phyloP scores from a whole-genome alignment of 2,888 invertebrate species.

The Rambutsinella grinnellia region DNA sequence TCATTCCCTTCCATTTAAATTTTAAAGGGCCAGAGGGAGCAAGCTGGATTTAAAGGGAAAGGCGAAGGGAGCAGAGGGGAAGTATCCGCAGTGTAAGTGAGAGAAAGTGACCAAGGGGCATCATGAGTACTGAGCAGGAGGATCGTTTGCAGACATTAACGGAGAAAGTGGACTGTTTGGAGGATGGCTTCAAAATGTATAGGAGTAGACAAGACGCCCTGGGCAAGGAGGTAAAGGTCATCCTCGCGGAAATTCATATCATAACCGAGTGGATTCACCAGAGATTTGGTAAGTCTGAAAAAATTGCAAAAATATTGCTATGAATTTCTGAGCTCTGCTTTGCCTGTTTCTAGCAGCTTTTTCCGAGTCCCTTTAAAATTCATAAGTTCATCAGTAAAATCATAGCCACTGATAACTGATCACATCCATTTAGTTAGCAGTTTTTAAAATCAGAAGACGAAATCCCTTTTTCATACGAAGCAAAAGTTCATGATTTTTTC shows the following conservation, averaged over 20 bases:
- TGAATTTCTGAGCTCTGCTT: no score
- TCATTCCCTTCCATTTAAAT: constrained; percentile 42
- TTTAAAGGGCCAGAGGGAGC: constrained; percentile 46
- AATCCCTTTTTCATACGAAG: no score
- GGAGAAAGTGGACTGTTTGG: constrained; percentile 41
- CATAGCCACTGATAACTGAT: no score
- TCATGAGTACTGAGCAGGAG: constrained; percentile 45
- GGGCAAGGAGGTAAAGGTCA: constrained; percentile 54
- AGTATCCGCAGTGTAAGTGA: not conserved
- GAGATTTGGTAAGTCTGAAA: constrained; percentile 53
- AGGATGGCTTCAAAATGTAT: constrained; percentile 53
- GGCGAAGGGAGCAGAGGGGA: not conserved
- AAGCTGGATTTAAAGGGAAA: constrained; percentile 44
- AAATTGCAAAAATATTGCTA: no score
- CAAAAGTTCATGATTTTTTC: no score
- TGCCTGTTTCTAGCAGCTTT: no score
- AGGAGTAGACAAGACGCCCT: constrained; percentile 42
- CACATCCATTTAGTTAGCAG: no score
- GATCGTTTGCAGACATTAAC: constrained; percentile 16
- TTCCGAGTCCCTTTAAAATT: no score
- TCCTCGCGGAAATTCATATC: constrained; percentile 56
- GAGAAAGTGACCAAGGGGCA: constrained; percentile 2
- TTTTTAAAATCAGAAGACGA: no score
- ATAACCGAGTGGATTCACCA: constrained; percentile 59
- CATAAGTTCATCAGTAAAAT: no score